Percentiles rank a stretch among this genome's conserved stretches.
Evolutionary conservation across 2,888 invertebrate genomes (phyloP).

Genomic region (Philereme transversata): DNA sequence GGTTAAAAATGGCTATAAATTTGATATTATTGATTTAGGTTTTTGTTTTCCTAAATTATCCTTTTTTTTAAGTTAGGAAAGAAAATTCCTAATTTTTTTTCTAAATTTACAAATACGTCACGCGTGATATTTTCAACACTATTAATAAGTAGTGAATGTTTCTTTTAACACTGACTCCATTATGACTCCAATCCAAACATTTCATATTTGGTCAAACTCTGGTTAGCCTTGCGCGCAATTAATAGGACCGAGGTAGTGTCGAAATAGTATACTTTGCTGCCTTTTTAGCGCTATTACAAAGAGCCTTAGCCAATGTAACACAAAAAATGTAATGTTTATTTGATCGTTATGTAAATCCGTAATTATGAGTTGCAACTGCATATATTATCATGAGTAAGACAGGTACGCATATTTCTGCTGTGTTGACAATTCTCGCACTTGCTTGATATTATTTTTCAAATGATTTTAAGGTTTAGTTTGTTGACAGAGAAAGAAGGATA

Average conservation of each 20-base stretch:
- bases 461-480: too few relatives aligned
- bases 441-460: too few relatives aligned
- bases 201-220: conserved; percentile 31
- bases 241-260: conserved; percentile 30
- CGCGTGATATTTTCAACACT: too few relatives aligned
- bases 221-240: conserved; percentile 35
- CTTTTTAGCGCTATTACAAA: conserved; percentile 33
- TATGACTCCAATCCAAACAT: conserved; percentile 19
- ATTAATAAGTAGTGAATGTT: too few relatives aligned
- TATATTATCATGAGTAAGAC: conserved; percentile 19
- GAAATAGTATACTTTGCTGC: conserved; percentile 31
- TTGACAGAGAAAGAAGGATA: too few relatives aligned
- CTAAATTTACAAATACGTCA: too few relatives aligned
- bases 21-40: too few relatives aligned
- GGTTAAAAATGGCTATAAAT: too few relatives aligned
- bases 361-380: conserved; percentile 30
- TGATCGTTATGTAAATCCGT: conserved; percentile 38
- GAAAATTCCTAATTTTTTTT: too few relatives aligned
- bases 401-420: conserved; percentile 13
- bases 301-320: conserved; percentile 29
- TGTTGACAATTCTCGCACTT: conserved; percentile 22
- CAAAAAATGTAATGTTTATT: conserved; percentile 34
- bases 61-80: too few relatives aligned
- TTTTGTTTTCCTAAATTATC: too few relatives aligned
- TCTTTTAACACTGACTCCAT: background rate